Conservation (phyloP, 2,113 vertebrate species). For the Danio rerio region DNA sequence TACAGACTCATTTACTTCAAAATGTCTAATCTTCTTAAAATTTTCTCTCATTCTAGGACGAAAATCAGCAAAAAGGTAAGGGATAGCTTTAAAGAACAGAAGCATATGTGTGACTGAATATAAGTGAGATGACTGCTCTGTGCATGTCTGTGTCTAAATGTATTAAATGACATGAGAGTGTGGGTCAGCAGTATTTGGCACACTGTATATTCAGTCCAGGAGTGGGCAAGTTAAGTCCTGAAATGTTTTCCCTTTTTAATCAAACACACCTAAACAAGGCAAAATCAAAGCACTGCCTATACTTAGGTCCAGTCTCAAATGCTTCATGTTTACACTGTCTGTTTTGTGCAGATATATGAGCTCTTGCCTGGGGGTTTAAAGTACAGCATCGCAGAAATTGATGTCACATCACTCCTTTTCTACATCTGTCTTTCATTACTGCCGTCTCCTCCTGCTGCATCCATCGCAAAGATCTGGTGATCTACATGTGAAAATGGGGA, state of each 20-base stretch:
- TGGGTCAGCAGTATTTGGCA: no score
- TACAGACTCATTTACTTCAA: no score
- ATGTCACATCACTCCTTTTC: background rate
- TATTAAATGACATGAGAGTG: no score
- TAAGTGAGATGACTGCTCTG: slow-evolving; percentile 5
- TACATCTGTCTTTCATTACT: background rate
- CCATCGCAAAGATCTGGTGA: slow-evolving; percentile 6
- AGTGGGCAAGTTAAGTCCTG: no score
- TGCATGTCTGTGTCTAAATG: no score
- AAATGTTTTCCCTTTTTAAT: no score
- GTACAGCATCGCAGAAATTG: slow-evolving; percentile 15
- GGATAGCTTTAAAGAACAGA: background rate
- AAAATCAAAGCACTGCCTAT: background rate
- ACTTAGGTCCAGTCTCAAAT: background rate
- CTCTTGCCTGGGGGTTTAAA: slow-evolving; percentile 34
- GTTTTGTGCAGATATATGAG: slow-evolving; percentile 65
- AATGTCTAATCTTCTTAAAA: slow-evolving; percentile 22
- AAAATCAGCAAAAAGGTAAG: background rate
- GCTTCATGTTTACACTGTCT: slow-evolving; percentile 60
- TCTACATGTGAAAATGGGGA: slow-evolving; percentile 13
- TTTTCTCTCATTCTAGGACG: slow-evolving; percentile 61
- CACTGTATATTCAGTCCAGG: no score
- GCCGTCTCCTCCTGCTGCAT: background rate
- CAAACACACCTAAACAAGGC: no score
- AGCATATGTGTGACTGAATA: background rate